Conservation (phyloP, 2,888 invertebrate genomes). For the Graphium colonna region DNA sequence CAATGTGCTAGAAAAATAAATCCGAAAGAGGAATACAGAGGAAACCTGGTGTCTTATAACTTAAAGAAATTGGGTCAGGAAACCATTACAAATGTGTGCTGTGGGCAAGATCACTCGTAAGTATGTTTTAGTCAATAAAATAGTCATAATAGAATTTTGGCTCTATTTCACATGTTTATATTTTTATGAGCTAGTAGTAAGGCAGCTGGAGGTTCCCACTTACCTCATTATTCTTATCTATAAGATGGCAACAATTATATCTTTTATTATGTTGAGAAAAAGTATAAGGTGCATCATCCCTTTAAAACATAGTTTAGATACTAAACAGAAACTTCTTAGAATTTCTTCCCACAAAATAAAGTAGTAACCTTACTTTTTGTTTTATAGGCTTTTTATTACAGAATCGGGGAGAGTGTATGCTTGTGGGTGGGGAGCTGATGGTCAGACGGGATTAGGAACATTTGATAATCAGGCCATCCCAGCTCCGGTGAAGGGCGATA, state of each 20-base stretch:
- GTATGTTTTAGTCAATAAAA: conserved; percentile 17
- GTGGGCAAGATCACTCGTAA: conserved; percentile 95
- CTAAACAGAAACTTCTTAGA: too few species aligned
- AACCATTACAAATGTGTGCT: conserved; percentile 83
- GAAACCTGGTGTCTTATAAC: conserved; percentile 83
- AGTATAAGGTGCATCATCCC: too few species aligned
- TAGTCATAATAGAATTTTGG: too few species aligned
- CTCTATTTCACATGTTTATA: too few species aligned
- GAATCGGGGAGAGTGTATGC: conserved; percentile 89
- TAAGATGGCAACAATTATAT: too few species aligned
- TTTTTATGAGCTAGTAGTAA: too few species aligned
- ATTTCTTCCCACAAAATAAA: not conserved
- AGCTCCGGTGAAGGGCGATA: conserved; percentile 87
- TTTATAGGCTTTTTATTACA: conserved; percentile 86
- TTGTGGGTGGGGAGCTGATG: conserved; percentile 97
- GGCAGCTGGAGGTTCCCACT: too few species aligned
- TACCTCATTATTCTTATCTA: too few species aligned
- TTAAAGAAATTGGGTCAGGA: conserved; percentile 82
- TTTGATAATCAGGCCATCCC: conserved; percentile 82
- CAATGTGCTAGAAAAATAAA: conserved; percentile 94
- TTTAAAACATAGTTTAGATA: too few species aligned
- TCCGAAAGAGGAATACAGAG: conserved; percentile 85
- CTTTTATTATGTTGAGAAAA: too few species aligned
- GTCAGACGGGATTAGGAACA: conserved; percentile 92
- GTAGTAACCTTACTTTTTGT: not conserved